Evolutionary conservation across 2,888 invertebrate genomes (phyloP), one percentile per base, ranked within the genome.

Genomic region (Stratiomys singularior): DNA sequence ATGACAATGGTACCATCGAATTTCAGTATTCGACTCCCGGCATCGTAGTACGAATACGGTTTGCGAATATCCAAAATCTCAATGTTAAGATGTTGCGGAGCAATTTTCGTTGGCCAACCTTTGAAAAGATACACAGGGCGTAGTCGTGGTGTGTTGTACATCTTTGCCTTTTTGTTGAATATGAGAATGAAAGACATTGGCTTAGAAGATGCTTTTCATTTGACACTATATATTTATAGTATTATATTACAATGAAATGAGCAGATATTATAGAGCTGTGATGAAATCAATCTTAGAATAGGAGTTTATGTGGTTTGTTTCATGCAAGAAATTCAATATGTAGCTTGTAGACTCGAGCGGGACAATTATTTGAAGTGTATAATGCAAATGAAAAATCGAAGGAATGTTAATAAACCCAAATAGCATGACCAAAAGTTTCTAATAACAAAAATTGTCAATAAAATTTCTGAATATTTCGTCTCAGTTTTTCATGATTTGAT

Each of bases 61-160:
- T 28, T 25, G 21, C 21, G 69, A 27, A 56, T 27, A 7, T 25
- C 44, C 74, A 44, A 60, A 72, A 60, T 58, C 60, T 58, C 44
- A 44, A 60, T 74, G 58, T 58, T 58, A 74, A 74, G 74, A 58
- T 58, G 58, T 44, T 74, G 21, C 46, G 37, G 44, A 23, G 69
- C 47, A 46, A 47, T 69, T 69, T 69, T 47, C 46, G 28, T 47
- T 37, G 58, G 60, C 60, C 58, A 37, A 25, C 60, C 60, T 37
- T 37, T 60, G 60, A 11, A 37, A 21, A 74, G 74, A 74, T 60
- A 74, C 58, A 60, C 74, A 58, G 60, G 74, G 74, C 74, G 74
- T 28, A 28, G 58, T 74, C 69, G 23, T 47, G 30, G 46, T 69
- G 30, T 66, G 28, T 1, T 69, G 46, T 25, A 25, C 25, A 47